Evolutionary conservation across 2,888 invertebrate genomes (phyloP).

Genomic region (Temnothorax unifasciatus): DNA sequence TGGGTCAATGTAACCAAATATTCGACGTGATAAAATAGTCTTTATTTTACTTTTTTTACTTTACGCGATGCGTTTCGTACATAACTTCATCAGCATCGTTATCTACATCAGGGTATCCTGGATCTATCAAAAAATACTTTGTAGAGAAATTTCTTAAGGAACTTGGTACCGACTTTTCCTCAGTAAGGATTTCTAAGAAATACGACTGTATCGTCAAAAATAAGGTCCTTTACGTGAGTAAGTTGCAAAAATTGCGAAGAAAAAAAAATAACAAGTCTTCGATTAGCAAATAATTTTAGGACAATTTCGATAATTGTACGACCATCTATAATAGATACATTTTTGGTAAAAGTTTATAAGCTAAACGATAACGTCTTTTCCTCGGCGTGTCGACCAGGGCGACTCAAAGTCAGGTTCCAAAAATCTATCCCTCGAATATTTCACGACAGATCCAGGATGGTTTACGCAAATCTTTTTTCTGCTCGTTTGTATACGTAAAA

Average conservation of each 20-base stretch:
- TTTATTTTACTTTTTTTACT: slow-evolving; percentile 4
- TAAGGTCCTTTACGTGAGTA: neutral
- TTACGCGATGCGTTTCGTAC: neutral
- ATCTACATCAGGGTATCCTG: neutral
- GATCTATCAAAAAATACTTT: neutral
- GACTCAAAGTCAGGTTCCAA: neutral
- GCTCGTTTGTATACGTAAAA: slow-evolving; percentile 2
- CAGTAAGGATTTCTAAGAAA: neutral
- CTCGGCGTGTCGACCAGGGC: neutral
- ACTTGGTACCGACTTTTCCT: neutral
- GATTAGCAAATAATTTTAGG: neutral
- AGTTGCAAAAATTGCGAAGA: neutral
- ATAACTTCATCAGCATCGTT: slow-evolving; percentile 1
- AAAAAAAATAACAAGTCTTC: neutral
- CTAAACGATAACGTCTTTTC: neutral
- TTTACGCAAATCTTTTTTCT: neutral
- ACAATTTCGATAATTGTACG: neutral
- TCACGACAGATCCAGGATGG: neutral
- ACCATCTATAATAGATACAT: neutral
- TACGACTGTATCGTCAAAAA: neutral
- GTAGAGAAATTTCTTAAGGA: neutral
- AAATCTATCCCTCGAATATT: neutral
- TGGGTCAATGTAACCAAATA: slow-evolving; percentile 16
- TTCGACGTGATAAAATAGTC: slow-evolving; percentile 6
- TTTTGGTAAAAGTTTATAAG: neutral